Base-by-base conservation (phyloP, 1,140 invertebrate species). In the Teleogryllus occipitalis region DNA sequence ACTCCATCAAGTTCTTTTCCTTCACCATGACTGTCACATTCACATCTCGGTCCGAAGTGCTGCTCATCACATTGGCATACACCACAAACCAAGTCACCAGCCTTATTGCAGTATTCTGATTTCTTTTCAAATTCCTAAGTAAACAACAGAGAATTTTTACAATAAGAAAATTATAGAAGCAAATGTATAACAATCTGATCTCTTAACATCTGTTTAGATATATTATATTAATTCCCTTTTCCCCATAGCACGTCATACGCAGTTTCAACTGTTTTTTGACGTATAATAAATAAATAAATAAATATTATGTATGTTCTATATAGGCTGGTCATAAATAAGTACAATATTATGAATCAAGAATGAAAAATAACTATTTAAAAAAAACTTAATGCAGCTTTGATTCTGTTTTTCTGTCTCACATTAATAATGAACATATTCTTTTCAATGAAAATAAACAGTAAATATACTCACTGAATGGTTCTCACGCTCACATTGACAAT, bases 31-130 rank as follows among this genome's bases (percentile, higher is more conserved):
- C 73, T 87, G 74, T 92, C 92, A 84, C 97, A 98, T 87, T 98
- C 95, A 86, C 97, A 98, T 78, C 88, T 89, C 83, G 93, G 91
- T 75, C 97, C 97, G 85, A 95, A 96, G 83, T 91, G 91, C 65
- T 89, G 90, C 8, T 91, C 87, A 81, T 92, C 86, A 86, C 97
- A 98, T 81, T 92, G 89, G 84, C 97, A 98, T 82, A 97, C 91
- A 75, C 97, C 97, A 86, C 97, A 98, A 84, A 93, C 93, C 4
- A 91, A 88, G 8, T 91, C 92, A 74, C 95, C 95, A 75, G 87
- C 85, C 0, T 86, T 85, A 82, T 87, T 91, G 85, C 95, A 97
- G 77, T 90, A 84, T 0, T 83, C 15, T 5, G 92, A 90, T 21
- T 88, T 85, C 10, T 81, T 80, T 80, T 88, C 83, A 81, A 87